phyloP scores from a whole-genome alignment of 2,797 vertebrate genomes.

The Schizothorax lantsangensis region DNA sequence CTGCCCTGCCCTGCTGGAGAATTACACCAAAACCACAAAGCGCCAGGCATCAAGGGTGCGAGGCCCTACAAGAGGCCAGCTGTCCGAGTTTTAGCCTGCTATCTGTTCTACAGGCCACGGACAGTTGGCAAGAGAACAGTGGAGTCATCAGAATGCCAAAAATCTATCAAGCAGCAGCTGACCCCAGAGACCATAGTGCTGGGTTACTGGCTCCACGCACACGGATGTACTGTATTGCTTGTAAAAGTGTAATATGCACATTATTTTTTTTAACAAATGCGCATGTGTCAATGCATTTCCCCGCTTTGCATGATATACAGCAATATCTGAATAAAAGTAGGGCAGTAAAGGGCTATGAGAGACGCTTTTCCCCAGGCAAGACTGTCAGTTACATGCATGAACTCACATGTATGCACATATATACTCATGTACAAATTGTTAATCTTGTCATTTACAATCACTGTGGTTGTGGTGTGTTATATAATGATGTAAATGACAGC shows the following conservation, averaged over 20 bases:
- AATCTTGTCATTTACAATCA: conserved; percentile 28
- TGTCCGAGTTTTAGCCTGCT: conserved; percentile 56
- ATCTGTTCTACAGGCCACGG: conserved; percentile 60
- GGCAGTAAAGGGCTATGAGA: background rate
- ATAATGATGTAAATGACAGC: conserved; percentile 14
- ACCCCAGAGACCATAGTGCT: conserved; percentile 35
- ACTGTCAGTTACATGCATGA: conserved; percentile 17
- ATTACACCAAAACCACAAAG: conserved; percentile 61
- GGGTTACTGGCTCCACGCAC: conserved; percentile 17
- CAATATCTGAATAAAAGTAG: conserved; percentile 17
- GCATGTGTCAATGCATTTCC: background rate
- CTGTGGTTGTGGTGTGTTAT: conserved; percentile 9
- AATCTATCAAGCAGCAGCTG: conserved; percentile 47
- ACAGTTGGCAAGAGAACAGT: conserved; percentile 67
- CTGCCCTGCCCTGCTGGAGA: conserved; percentile 71
- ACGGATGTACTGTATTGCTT: background rate
- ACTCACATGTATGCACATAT: background rate
- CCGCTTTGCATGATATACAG: background rate
- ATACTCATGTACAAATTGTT: background rate
- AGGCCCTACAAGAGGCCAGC: conserved; percentile 55
- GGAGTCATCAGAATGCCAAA: conserved; percentile 59
- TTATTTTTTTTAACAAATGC: background rate
- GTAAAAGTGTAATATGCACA: background rate
- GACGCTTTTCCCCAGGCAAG: background rate
- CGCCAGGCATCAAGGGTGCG: conserved; percentile 66